Evolutionary conservation across 2,888 invertebrate genomes (phyloP).

Genomic region (Archips xylosteana): DNA sequence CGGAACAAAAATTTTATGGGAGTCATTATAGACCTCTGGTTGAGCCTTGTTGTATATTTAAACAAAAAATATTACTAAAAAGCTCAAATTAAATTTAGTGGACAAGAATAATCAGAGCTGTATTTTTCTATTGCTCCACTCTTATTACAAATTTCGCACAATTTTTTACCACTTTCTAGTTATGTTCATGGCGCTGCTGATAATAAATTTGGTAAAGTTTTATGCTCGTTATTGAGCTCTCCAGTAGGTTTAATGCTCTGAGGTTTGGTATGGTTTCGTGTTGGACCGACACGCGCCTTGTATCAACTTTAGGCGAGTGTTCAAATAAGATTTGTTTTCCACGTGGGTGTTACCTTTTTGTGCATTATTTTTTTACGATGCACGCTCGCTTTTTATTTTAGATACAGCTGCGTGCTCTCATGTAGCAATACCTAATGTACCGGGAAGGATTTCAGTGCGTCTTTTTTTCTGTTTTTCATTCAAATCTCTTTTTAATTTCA

Average conservation of each 20-base stretch:
- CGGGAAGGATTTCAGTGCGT: background rate
- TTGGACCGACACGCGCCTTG: background rate
- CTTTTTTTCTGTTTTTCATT: background rate
- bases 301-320: conserved; percentile 16
- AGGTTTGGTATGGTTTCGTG: background rate
- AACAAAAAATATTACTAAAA: no score
- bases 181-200: no score
- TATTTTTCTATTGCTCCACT: no score
- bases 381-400: conserved; percentile 20
- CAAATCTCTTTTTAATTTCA: background rate
- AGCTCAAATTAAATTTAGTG: no score
- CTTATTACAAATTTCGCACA: no score
- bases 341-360: conserved; percentile 12
- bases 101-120: no score
- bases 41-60: no score
- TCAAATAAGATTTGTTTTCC: conserved; percentile 33
- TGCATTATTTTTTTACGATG: conserved; percentile 17
- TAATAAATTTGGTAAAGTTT: background rate
- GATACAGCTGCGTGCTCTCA: conserved; percentile 13
- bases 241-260: background rate
- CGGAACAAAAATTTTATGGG: no score
- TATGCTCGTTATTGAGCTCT: background rate
- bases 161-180: no score
- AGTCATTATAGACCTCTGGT: no score
- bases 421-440: background rate